Evolutionary conservation across 2,888 invertebrate species (phyloP).

Genomic region (Epinotia demarniana): DNA sequence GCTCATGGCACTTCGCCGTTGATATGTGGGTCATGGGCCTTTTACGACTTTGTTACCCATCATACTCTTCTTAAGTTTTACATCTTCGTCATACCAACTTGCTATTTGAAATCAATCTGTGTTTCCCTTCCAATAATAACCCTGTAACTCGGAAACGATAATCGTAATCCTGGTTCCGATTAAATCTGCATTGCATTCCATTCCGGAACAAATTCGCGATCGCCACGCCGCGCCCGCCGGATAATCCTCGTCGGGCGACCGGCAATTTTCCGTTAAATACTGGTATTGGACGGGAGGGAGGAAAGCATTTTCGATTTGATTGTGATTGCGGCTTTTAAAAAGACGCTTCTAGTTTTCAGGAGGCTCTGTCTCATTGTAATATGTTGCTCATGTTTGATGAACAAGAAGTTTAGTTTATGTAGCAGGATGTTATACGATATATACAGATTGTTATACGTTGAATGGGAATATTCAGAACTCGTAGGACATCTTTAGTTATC

Average conservation of each 20-base stretch:
- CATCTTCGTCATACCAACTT: no score
- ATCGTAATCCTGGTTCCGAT: conserved; percentile 17
- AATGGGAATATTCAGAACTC: no score
- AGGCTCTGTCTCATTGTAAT: background rate
- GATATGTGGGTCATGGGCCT: no score
- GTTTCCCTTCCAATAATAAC: background rate
- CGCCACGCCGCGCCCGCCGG: conserved; percentile 9
- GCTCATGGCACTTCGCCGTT: no score
- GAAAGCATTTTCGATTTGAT: conserved; percentile 5
- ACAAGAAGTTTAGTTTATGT: background rate
- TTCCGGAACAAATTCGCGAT: conserved; percentile 36
- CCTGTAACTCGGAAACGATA: background rate
- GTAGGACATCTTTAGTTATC: no score
- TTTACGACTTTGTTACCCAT: no score
- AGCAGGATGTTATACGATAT: no score
- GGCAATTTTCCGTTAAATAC: conserved; percentile 39
- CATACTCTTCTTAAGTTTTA: no score
- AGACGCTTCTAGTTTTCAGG: background rate
- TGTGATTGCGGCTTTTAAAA: background rate
- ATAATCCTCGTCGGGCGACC: conserved; percentile 29
- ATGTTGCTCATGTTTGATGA: background rate
- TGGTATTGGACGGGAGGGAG: background rate
- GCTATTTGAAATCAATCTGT: background rate
- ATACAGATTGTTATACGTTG: no score
- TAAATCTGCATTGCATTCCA: conserved; percentile 31